These are phyloP conservation scores for Electrophaes corylata DNA, from an alignment of 2,888 invertebrate genomes.

Conservation along the genomic window DNA sequence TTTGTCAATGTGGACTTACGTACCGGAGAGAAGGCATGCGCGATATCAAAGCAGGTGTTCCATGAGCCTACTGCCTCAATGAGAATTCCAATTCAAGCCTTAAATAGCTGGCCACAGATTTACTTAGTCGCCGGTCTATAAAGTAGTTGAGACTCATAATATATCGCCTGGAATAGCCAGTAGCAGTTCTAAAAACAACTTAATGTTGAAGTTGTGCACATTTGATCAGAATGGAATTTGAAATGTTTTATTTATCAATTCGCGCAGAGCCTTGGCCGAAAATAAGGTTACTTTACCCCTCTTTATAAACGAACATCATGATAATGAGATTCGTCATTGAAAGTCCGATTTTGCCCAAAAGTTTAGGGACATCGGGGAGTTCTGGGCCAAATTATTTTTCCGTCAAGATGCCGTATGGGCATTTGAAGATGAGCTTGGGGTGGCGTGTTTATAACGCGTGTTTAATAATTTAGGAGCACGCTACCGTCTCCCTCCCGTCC, in stretches of 20 bases:
- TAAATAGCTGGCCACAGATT: slow-evolving; percentile 69
- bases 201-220: slow-evolving; percentile 8
- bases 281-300: slow-evolving; percentile 28
- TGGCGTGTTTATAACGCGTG: slow-evolving; percentile 75
- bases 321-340: slow-evolving; percentile 40
- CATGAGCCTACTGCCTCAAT: slow-evolving; percentile 77
- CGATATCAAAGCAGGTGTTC: slow-evolving; percentile 83
- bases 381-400: slow-evolving; percentile 59
- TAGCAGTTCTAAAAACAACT: slow-evolving; percentile 3
- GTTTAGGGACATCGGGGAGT: slow-evolving; percentile 38
- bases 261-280: slow-evolving; percentile 6
- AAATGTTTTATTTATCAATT: slow-evolving; percentile 18
- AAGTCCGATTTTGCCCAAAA: slow-evolving; percentile 42
- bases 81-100: slow-evolving; percentile 75
- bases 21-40: slow-evolving; percentile 76
- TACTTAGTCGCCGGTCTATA: slow-evolving; percentile 49
- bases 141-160: slow-evolving; percentile 13
- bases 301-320: slow-evolving; percentile 34
- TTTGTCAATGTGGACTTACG: slow-evolving; percentile 79
- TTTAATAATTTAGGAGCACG: slow-evolving; percentile 79
- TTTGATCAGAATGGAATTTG: slow-evolving; percentile 1
- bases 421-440: slow-evolving; percentile 69
- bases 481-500: slow-evolving; percentile 62
- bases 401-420: slow-evolving; percentile 63
- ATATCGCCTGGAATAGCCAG: slow-evolving; percentile 7